These are phyloP conservation scores for Calidris pugnax DNA, from an alignment of 2,113 vertebrate genomes.

Conservation along the genomic window DNA sequence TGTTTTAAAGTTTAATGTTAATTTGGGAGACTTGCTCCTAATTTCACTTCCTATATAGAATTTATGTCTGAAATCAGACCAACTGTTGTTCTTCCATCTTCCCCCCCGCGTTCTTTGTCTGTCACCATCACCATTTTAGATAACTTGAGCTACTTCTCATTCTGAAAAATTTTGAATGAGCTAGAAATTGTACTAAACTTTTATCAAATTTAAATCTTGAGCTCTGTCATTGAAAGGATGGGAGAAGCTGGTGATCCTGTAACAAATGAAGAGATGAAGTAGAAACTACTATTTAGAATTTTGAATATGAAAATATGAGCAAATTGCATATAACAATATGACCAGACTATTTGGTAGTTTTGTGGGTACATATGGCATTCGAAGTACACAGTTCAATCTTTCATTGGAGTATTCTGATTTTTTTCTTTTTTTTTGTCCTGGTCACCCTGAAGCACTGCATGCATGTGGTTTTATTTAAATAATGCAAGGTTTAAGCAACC, in stretches of 20 bases:
- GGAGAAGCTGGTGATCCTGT: neutral
- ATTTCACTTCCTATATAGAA: neutral
- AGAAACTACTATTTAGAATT: neutral
- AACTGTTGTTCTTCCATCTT: neutral
- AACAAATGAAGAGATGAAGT: neutral
- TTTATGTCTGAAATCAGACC: neutral
- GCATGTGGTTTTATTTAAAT: neutral
- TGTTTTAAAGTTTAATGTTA: neutral
- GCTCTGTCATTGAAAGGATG: neutral
- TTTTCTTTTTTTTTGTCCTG: neutral
- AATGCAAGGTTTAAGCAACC: neutral
- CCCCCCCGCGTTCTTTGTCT: neutral
- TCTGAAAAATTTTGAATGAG: neutral
- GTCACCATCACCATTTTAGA: neutral
- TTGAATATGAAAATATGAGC: neutral
- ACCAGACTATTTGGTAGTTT: neutral
- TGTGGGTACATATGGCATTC: neutral
- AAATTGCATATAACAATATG: neutral
- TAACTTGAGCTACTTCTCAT: neutral
- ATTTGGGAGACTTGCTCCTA: neutral
- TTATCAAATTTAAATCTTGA: neutral
- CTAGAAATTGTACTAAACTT: neutral
- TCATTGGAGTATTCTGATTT: neutral
- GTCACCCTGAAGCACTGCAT: neutral
- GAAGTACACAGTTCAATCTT: neutral